Evolutionary conservation across 2,113 vertebrate genomes (phyloP).

Genomic region (Lophotis ruficrista): DNA sequence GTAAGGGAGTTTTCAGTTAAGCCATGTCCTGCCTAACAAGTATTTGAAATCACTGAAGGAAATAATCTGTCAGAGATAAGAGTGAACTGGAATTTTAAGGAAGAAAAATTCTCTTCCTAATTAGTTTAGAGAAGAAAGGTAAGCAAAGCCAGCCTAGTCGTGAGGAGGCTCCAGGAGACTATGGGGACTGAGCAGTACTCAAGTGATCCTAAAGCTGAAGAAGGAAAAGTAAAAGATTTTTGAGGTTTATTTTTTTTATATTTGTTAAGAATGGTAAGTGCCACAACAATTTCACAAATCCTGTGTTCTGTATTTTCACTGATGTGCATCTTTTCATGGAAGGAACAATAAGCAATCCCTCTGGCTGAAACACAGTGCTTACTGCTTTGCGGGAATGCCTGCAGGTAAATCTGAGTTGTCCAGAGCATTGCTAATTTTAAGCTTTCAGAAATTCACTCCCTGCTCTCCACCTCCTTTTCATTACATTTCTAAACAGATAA

Average conservation of each 20-base stretch:
- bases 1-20: background rate
- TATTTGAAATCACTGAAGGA: background rate
- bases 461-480: background rate
- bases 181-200: accelerated
- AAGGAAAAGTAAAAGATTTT: background rate
- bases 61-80: background rate
- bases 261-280: background rate
- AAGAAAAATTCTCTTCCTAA: background rate
- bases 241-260: background rate
- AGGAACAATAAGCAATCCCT: background rate
- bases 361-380: background rate
- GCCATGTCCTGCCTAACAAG: background rate
- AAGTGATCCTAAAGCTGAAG: background rate
- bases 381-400: background rate
- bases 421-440: background rate
- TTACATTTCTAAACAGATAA: background rate
- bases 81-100: background rate
- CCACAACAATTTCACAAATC: background rate
- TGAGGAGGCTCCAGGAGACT: background rate
- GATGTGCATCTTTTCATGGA: background rate
- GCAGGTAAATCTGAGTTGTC: background rate
- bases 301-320: background rate
- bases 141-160: background rate
- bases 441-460: background rate
- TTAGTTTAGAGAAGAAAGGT: background rate